A percentile compares a stretch with the other conserved stretches of the same genome.
Conservation (phyloP, 2,113 vertebrate species). For the Procapra przewalskii region DNA sequence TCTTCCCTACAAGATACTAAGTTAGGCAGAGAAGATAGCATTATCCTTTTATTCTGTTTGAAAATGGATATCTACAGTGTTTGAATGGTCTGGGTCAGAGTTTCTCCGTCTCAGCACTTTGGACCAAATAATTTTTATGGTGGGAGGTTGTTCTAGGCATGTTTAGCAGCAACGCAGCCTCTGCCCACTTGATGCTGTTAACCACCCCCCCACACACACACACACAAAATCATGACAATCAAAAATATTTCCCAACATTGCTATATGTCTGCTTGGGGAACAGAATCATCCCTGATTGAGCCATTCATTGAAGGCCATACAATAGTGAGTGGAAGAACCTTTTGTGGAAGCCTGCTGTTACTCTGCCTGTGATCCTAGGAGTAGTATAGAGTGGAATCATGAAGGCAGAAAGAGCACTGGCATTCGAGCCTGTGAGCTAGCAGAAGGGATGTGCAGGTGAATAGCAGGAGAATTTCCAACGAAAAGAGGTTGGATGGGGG, state of each 20-base stretch:
- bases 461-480: not conserved
- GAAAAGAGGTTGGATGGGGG: not conserved
- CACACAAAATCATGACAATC: not conserved
- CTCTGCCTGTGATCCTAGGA: not conserved
- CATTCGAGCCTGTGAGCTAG: accelerated
- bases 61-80: not conserved
- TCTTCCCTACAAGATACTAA: not conserved
- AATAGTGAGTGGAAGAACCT: not conserved
- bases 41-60: not conserved
- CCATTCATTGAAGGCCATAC: not conserved
- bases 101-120: not conserved
- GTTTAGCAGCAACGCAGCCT: not conserved
- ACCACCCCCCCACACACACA: accelerated
- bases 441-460: not conserved
- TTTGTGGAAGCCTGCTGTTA: not conserved
- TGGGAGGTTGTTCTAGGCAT: not conserved
- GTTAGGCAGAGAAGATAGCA: not conserved
- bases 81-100: not conserved
- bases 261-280: not conserved
- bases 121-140: not conserved
- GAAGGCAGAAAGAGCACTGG: not conserved
- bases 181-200: not conserved
- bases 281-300: not conserved
- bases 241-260: not conserved
- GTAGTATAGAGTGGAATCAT: not conserved